Percentiles rank a stretch among this genome's conserved stretches.
Conservation (phyloP, 2,113 vertebrate genomes). For the Cephalopholis sonnerati region DNA sequence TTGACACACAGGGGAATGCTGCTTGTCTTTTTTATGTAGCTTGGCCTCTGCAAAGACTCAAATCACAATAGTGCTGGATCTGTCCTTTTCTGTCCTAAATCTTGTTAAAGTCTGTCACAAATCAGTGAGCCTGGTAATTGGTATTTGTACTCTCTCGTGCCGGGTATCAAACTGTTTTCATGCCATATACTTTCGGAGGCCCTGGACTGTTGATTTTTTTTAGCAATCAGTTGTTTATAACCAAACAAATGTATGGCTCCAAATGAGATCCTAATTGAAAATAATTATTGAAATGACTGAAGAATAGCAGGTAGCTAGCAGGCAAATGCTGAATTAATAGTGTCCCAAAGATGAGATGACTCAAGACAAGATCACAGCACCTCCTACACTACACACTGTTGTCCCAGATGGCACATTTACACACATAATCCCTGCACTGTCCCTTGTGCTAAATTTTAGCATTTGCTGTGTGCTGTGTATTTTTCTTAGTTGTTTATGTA, state of each 20-base stretch:
- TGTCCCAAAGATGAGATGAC: slow-evolving; percentile 41
- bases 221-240: slow-evolving; percentile 37
- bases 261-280: slow-evolving; percentile 35
- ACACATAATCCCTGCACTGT: slow-evolving; percentile 21
- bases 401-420: slow-evolving; percentile 37
- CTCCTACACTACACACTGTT: slow-evolving; percentile 44
- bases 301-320: slow-evolving; percentile 34
- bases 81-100: slow-evolving; percentile 62
- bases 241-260: slow-evolving; percentile 5
- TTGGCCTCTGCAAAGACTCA: slow-evolving; percentile 31
- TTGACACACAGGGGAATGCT: slow-evolving; percentile 1
- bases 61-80: slow-evolving; percentile 63
- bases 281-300: neutral
- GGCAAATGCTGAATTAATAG: slow-evolving; percentile 11
- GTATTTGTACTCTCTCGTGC: slow-evolving; percentile 64
- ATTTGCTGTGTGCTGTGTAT: neutral
- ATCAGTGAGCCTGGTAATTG: slow-evolving; percentile 77
- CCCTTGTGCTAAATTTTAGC: neutral
- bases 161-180: slow-evolving; percentile 51
- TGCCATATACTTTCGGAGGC: slow-evolving; percentile 35
- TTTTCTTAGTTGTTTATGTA: slow-evolving; percentile 23
- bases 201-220: slow-evolving; percentile 57
- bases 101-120: slow-evolving; percentile 78
- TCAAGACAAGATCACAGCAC: slow-evolving; percentile 40
- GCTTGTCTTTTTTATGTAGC: slow-evolving; percentile 4